These are phyloP conservation scores for Bombus picipes DNA, from an alignment of 1,140 invertebrate genomes.

Conservation along the genomic window DNA sequence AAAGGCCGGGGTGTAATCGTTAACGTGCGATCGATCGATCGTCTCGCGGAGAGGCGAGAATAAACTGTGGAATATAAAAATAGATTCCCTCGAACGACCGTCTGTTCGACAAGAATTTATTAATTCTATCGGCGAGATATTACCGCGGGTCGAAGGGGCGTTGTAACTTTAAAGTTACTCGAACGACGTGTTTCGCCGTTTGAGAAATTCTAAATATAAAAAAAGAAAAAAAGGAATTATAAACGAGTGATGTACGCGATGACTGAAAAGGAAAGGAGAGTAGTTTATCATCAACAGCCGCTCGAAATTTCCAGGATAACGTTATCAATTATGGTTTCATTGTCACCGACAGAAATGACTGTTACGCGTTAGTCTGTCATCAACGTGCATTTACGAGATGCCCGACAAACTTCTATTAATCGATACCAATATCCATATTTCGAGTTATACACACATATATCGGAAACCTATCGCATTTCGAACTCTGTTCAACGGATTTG, in stretches of 20 bases:
- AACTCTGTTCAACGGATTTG: too few species aligned
- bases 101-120: neutral
- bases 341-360: neutral
- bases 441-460: neutral
- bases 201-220: neutral
- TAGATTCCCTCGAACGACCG: slow-evolving; percentile 11
- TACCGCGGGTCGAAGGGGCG: neutral
- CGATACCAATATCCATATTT: neutral
- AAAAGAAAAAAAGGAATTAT: too few species aligned
- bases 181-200: neutral
- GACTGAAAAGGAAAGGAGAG: neutral
- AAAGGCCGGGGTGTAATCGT: slow-evolving; percentile 23
- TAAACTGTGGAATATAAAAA: slow-evolving; percentile 21
- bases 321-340: slow-evolving; percentile 41
- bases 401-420: neutral
- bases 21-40: slow-evolving; percentile 35
- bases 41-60: slow-evolving; percentile 18
- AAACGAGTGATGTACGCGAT: neutral
- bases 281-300: neutral
- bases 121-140: neutral
- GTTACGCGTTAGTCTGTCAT: slow-evolving; percentile 2
- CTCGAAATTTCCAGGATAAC: slow-evolving; percentile 3
- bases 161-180: neutral
- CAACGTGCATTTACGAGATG: neutral
- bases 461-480: too few species aligned